Conservation (phyloP, 2,888 invertebrate genomes). For the Timandra comae region DNA sequence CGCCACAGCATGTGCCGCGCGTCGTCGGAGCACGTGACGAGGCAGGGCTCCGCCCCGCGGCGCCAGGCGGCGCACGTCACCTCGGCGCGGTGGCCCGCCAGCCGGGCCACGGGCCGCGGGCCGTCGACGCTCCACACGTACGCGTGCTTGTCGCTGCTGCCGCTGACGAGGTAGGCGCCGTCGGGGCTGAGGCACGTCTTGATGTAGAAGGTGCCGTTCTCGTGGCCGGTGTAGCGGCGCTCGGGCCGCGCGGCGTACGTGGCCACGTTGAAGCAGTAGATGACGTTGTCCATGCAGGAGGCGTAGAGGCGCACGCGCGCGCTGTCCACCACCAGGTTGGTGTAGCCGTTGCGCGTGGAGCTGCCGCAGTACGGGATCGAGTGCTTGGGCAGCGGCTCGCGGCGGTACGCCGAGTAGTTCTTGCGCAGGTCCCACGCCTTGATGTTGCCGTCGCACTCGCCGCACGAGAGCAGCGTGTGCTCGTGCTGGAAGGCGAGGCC, state of each 20-base stretch:
- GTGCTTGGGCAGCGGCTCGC: constrained; percentile 83
- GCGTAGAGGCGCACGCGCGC: constrained; percentile 84
- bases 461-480: constrained; percentile 86
- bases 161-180: constrained; percentile 87
- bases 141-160: constrained; percentile 91
- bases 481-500: constrained; percentile 90
- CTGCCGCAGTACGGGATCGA: constrained; percentile 84
- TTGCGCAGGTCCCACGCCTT: constrained; percentile 93
- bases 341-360: constrained; percentile 83
- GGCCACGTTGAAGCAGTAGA: constrained; percentile 89
- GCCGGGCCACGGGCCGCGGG: constrained; percentile 80
- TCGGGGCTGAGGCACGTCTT: constrained; percentile 89
- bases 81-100: constrained; percentile 88
- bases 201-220: constrained; percentile 89
- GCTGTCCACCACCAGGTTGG: constrained; percentile 85
- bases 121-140: constrained; percentile 88
- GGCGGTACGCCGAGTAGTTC: constrained; percentile 82
- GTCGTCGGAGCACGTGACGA: constrained; percentile 91
- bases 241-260: constrained; percentile 81
- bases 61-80: constrained; percentile 93
- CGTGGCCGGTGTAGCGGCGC: constrained; percentile 82
- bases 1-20: constrained; percentile 86
- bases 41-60: constrained; percentile 69
- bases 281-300: constrained; percentile 90
- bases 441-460: constrained; percentile 90